A percentile compares a stretch with the other conserved stretches of the same genome.
These are phyloP conservation scores for Zaprionus davidi DNA, from an alignment of 1,140 invertebrate genomes.

Conservation along the genomic window DNA sequence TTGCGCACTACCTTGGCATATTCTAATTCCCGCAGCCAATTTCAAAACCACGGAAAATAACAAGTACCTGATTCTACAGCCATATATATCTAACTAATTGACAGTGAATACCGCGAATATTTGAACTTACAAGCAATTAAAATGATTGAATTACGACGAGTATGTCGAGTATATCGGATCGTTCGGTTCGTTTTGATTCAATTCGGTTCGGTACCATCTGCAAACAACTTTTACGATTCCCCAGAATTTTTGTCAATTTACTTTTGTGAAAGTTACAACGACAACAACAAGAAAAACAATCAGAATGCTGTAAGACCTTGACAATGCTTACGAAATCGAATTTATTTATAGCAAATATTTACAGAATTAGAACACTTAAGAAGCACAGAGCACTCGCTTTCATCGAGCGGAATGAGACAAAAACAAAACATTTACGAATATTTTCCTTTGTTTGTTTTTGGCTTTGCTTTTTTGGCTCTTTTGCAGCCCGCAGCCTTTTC, in stretches of 20 bases:
- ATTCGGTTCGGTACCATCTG: constrained; percentile 21
- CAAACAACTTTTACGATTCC: constrained; percentile 26
- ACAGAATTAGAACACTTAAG: constrained; percentile 47
- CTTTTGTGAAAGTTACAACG: constrained; percentile 36
- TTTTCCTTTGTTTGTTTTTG: constrained; percentile 9
- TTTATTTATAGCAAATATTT: constrained; percentile 34
- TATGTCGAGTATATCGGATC: constrained; percentile 11
- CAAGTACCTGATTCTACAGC: constrained; percentile 1
- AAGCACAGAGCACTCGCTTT: constrained; percentile 32
- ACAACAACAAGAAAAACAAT: background rate
- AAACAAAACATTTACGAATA: background rate
- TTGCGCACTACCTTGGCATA: background rate
- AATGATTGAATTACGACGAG: constrained; percentile 17
- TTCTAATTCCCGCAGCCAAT: background rate
- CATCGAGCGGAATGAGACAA: constrained; percentile 13
- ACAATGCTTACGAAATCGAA: constrained; percentile 29
- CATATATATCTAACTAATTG: constrained; percentile 30
- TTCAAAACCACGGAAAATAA: background rate
- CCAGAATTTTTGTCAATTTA: constrained; percentile 25
- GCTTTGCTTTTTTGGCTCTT: constrained; percentile 17
- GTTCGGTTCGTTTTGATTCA: background rate
- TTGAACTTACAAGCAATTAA: constrained; percentile 34
- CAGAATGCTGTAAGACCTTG: constrained; percentile 28
- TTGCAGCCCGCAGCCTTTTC: constrained; percentile 32
- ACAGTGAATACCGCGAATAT: constrained; percentile 35